Percentiles rank a stretch among this genome's conserved stretches.
Conservation (phyloP, 2,113 vertebrate species). For the Lynx canadensis region DNA sequence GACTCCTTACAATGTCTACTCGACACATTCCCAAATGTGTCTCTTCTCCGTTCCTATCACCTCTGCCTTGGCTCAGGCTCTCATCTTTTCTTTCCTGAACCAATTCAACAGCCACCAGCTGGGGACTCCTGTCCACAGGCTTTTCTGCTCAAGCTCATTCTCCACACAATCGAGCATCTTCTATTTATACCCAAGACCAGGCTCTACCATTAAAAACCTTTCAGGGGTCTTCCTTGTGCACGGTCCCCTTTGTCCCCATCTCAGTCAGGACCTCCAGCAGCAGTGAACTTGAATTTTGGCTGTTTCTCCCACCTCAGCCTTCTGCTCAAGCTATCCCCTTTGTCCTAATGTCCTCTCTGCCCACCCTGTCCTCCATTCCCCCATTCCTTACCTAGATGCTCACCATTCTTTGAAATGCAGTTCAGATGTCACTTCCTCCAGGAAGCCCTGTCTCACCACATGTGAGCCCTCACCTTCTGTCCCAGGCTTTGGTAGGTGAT, state of each 20-base stretch:
- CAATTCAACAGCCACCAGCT: not conserved
- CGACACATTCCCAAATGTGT: not conserved
- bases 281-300: not conserved
- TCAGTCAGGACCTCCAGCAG: too few species aligned
- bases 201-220: too few species aligned
- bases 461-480: not conserved
- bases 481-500: accelerated
- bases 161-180: not conserved
- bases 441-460: not conserved
- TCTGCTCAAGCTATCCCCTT: not conserved
- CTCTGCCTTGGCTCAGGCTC: not conserved
- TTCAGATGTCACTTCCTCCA: not conserved
- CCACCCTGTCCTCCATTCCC: not conserved
- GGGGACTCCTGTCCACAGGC: not conserved
- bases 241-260: too few species aligned
- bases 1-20: not conserved
- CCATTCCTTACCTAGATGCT: not conserved
- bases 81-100: not conserved
- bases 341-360: not conserved
- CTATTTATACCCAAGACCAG: not conserved
- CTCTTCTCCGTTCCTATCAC: not conserved
- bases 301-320: not conserved
- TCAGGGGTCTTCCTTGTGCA: not conserved
- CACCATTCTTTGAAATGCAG: not conserved
- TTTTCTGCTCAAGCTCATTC: not conserved